Conservation (phyloP, 2,113 vertebrate genomes). For the Agapornis roseicollis region DNA sequence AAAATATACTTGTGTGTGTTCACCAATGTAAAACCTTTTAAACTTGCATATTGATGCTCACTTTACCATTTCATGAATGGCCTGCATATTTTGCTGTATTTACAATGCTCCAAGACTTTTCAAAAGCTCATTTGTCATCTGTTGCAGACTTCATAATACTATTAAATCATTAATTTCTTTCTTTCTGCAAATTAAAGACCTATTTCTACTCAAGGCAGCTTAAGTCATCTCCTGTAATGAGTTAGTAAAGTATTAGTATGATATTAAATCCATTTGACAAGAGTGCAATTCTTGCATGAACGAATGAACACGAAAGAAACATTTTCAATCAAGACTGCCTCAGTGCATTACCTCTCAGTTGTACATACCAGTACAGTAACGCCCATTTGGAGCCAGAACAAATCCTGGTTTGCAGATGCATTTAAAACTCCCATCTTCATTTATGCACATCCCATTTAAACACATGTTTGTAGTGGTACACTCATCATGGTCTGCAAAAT, state of each 20-base stretch:
- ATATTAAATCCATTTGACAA: neutral
- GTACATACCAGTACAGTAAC: conserved; percentile 76
- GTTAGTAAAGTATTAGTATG: neutral
- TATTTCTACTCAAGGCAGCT: neutral
- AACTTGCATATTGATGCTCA: neutral
- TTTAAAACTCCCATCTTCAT: conserved; percentile 82
- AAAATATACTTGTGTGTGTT: neutral
- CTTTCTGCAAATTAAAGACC: neutral
- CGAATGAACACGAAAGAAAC: neutral
- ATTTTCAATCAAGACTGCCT: neutral
- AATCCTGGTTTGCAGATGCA: conserved; percentile 83
- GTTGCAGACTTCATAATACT: neutral
- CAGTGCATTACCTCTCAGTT: neutral
- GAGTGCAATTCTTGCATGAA: neutral
- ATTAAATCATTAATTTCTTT: neutral
- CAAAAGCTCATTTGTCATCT: neutral
- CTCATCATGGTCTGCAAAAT: conserved; percentile 75
- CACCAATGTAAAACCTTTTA: neutral
- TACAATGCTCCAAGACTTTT: neutral
- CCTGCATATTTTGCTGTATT: neutral
- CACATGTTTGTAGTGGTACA: conserved; percentile 79
- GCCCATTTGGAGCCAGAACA: conserved; percentile 72
- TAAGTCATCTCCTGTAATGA: neutral
- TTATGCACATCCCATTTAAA: conserved; percentile 83
- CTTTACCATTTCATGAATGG: neutral